phyloP scores from a whole-genome alignment of 2,113 vertebrate genomes.

The Actenoides hombroni region DNA sequence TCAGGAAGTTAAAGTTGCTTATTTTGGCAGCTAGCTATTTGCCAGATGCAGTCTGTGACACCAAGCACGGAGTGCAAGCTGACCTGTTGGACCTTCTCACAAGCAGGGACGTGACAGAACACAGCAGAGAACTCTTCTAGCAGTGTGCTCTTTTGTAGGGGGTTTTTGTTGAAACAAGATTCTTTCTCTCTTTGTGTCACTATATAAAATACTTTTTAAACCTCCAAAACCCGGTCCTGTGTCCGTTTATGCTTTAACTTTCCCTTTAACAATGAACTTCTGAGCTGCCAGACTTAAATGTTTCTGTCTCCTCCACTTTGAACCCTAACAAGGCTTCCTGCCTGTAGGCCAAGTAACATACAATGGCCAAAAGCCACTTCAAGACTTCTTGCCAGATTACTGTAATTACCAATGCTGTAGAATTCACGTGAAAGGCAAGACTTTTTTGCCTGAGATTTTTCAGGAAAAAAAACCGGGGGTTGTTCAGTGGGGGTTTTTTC shows the following conservation, averaged over 20 bases:
- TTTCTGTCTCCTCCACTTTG: background rate
- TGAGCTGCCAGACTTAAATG: background rate
- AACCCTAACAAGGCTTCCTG: background rate
- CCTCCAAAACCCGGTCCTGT: background rate
- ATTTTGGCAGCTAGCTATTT: background rate
- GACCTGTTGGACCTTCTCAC: background rate
- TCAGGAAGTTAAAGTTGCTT: background rate
- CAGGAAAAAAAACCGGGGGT: rapidly evolving
- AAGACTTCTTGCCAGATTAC: background rate
- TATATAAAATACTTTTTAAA: background rate
- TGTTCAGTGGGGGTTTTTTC: background rate
- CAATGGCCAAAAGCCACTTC: background rate
- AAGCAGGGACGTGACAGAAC: background rate
- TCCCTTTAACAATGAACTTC: background rate
- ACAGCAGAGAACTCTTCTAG: background rate
- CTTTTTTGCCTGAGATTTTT: background rate
- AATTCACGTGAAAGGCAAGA: background rate
- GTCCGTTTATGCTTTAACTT: background rate
- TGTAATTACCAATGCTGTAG: background rate
- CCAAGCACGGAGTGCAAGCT: background rate
- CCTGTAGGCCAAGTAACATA: background rate
- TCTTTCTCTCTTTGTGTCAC: background rate
- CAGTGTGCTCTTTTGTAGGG: background rate
- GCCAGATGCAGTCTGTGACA: background rate
- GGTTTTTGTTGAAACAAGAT: background rate